Evolutionary conservation across 2,888 invertebrate genomes (phyloP), one percentile per base, ranked within the genome.

Genomic region (Pomacea canaliculata): DNA sequence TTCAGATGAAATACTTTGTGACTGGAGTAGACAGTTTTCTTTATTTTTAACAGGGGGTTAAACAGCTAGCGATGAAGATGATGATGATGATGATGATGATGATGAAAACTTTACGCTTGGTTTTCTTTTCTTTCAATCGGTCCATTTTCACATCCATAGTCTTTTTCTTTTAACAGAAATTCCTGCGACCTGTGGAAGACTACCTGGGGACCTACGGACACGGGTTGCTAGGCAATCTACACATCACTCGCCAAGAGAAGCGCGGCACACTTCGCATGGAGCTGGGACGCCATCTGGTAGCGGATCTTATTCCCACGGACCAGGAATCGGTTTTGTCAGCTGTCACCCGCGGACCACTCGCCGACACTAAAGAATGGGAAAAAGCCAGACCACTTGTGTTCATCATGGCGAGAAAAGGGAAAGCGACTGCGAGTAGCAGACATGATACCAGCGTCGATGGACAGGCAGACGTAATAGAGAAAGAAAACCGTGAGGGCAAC

Each of bases 321-420:
- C 12, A 74, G 48, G 74, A 56, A 48, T 13, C 23, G 37, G 48
- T 74, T 48, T 69, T 74, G 60, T 68, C 60, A 23, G 27, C 67
- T 27, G 68, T 49, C 18, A 46, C 74, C 19, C 74, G 74, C 19
- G 49, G 18, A 0, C 74, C 74, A 7, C 19, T 69, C 23, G 69
- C 69, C 60, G 69, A 68, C 69, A 74, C 74, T 62, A 69, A 62
- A 46, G 69, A 74, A 23, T 74, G 68, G 68, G 74, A 74, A 49
- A 23, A 19, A 27, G 73, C 66, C 5, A 66, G 62, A n/a, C 8
- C 18, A 27, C n/a, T 74, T 18, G 5, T 62, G 23, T 68, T 74
- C 62, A 62, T 19, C 46, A 60, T 60, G 16, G 56, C 19, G 0
- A 49, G 23, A 1, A n/a, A 27, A 63, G 49, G 18, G 10, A 27